Evolutionary conservation across 2,888 invertebrate species (phyloP).

Genomic region (Lasioglossum leucozonium): DNA sequence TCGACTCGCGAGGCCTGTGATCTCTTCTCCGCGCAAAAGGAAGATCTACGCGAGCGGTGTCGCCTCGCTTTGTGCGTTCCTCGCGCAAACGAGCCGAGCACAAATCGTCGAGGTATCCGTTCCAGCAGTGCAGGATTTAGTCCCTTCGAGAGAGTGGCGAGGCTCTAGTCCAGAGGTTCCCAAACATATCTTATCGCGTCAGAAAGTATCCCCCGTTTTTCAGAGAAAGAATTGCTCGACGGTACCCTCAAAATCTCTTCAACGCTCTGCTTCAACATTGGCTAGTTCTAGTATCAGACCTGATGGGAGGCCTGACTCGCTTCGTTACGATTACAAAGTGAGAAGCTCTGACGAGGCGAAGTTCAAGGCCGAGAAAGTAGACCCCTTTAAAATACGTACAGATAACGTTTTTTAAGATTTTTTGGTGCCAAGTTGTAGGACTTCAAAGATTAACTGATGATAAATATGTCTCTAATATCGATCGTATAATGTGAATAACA

Average conservation of each 20-base stretch:
- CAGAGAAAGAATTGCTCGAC: neutral
- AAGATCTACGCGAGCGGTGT: conserved; percentile 17
- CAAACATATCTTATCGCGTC: neutral
- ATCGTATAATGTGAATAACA: no score
- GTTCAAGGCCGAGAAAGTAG: neutral
- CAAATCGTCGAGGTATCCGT: conserved; percentile 72
- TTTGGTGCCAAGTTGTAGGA: neutral
- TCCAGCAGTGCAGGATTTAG: conserved; percentile 47
- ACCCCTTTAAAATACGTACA: neutral
- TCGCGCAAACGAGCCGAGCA: conserved; percentile 64
- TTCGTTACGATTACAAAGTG: neutral
- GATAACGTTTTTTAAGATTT: neutral
- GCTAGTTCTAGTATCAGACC: neutral
- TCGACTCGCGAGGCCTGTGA: conserved; percentile 20
- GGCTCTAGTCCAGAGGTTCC: conserved; percentile 15
- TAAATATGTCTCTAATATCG: no score
- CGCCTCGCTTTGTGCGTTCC: conserved; percentile 36
- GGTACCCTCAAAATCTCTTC: neutral
- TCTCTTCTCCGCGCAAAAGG: conserved; percentile 16
- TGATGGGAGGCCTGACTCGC: no score
- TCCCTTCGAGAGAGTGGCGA: conserved; percentile 19
- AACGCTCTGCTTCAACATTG: neutral
- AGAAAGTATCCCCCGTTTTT: neutral
- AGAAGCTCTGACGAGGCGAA: neutral
- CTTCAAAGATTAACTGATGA: neutral